Evolutionary conservation across 2,888 invertebrate species (phyloP).

Genomic region (Acleris emargana): DNA sequence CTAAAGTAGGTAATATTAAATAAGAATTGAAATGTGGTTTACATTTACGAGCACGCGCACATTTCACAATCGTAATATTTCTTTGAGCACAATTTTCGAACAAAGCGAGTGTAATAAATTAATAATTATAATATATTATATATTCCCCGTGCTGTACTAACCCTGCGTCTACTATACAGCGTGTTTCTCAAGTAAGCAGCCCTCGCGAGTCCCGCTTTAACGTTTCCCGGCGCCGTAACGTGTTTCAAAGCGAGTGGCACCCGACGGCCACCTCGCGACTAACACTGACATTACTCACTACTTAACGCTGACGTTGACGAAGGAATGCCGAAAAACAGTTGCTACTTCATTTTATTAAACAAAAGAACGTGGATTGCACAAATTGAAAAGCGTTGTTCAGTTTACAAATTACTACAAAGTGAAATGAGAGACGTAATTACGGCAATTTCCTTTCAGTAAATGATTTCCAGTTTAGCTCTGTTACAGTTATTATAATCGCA

Average conservation of each 20-base stretch:
- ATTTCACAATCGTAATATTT: too few species aligned
- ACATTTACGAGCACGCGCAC: too few species aligned
- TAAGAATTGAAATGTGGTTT: too few species aligned
- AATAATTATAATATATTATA: background rate
- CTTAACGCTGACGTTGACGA: slow-evolving; percentile 19
- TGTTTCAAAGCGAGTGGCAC: slow-evolving; percentile 48
- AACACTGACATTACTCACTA: slow-evolving; percentile 10
- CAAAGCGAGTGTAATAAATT: too few species aligned
- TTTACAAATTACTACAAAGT: too few species aligned
- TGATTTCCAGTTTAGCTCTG: too few species aligned
- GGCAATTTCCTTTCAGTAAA: too few species aligned
- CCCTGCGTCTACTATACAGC: background rate
- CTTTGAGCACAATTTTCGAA: too few species aligned
- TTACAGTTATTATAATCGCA: too few species aligned
- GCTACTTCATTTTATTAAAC: background rate
- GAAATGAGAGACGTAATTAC: too few species aligned
- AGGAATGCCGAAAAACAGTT: slow-evolving; percentile 6
- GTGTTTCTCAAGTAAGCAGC: slow-evolving; percentile 4
- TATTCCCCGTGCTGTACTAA: slow-evolving; percentile 7
- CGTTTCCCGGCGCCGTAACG: slow-evolving; percentile 43
- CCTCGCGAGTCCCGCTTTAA: slow-evolving; percentile 32
- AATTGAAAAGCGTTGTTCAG: background rate
- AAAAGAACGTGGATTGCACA: background rate
- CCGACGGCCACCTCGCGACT: slow-evolving; percentile 42
- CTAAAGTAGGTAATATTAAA: too few species aligned